phyloP scores from a whole-genome alignment of 1,140 invertebrate genomes.

The Solenopsis invicta region DNA sequence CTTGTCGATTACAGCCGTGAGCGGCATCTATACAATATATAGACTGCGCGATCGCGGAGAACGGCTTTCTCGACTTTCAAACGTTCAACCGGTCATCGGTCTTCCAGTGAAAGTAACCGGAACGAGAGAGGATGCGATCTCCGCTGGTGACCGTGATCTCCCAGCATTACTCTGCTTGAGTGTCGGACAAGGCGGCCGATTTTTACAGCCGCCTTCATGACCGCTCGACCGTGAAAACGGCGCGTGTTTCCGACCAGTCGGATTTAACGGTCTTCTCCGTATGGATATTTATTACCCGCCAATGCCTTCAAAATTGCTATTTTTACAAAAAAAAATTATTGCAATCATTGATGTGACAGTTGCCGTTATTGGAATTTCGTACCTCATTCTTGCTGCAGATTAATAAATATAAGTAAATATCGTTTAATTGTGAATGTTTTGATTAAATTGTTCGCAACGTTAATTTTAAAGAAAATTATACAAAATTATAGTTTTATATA shows the following conservation, averaged over 20 bases:
- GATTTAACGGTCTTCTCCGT: constrained; percentile 20
- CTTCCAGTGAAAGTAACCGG: constrained; percentile 78
- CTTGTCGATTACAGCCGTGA: constrained; percentile 24
- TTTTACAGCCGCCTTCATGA: constrained; percentile 29
- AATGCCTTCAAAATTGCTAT: not conserved
- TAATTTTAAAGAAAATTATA: not conserved
- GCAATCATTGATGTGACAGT: not conserved
- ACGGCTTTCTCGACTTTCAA: constrained; percentile 80
- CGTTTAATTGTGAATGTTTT: not conserved
- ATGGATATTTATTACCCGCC: not conserved
- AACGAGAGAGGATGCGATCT: constrained; percentile 71
- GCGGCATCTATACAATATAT: constrained; percentile 22
- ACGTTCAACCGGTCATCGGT: constrained; percentile 76
- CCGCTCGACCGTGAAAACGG: constrained; percentile 35
- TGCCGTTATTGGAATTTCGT: not conserved
- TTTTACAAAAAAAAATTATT: not conserved
- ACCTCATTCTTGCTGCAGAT: not conserved
- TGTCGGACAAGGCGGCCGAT: constrained; percentile 2
- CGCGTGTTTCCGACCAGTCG: constrained; percentile 7
- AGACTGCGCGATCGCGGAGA: constrained; percentile 27
- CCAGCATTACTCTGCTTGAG: constrained; percentile 41
- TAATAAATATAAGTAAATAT: not conserved
- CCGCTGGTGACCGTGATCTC: constrained; percentile 75
- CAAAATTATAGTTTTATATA: constrained; percentile 1
- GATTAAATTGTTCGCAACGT: not conserved